phyloP scores from a whole-genome alignment of 2,113 vertebrate species.

The Ceratotherium simum region DNA sequence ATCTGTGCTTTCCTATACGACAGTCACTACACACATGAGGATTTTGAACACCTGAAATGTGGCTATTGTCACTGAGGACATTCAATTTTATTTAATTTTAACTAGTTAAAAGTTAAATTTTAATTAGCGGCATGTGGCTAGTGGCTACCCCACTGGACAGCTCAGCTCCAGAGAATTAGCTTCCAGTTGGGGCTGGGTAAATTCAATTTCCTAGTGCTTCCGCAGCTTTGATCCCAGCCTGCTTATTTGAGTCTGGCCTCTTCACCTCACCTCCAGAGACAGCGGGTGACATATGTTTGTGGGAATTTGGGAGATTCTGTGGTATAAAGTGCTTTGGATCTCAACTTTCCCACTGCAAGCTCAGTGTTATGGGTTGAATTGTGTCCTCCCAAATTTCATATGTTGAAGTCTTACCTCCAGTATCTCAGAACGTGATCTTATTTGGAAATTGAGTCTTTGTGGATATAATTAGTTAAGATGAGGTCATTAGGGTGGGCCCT shows the following conservation, averaged over 20 bases:
- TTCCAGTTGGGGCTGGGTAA: background rate
- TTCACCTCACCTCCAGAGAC: background rate
- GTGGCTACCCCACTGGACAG: background rate
- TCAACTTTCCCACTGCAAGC: background rate
- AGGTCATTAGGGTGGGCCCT: background rate
- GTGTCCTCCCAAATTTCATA: background rate
- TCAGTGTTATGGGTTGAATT: background rate
- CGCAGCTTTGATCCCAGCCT: background rate
- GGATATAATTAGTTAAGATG: background rate
- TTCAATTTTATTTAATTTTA: constrained; percentile 11
- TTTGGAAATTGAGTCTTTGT: background rate
- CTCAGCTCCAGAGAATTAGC: background rate
- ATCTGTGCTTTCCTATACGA: background rate
- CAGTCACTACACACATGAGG: background rate
- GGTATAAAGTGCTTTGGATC: background rate
- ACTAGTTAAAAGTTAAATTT: background rate
- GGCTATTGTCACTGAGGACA: background rate
- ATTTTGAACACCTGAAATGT: background rate
- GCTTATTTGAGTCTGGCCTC: background rate
- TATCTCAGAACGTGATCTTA: background rate
- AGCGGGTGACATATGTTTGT: rapidly evolving
- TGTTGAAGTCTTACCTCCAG: background rate
- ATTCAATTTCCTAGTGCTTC: background rate
- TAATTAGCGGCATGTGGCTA: background rate
- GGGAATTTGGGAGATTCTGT: background rate